Evolutionary conservation across 2,113 vertebrate species (phyloP), one percentile per base, ranked within the genome.

Genomic region (Fulica atra): DNA sequence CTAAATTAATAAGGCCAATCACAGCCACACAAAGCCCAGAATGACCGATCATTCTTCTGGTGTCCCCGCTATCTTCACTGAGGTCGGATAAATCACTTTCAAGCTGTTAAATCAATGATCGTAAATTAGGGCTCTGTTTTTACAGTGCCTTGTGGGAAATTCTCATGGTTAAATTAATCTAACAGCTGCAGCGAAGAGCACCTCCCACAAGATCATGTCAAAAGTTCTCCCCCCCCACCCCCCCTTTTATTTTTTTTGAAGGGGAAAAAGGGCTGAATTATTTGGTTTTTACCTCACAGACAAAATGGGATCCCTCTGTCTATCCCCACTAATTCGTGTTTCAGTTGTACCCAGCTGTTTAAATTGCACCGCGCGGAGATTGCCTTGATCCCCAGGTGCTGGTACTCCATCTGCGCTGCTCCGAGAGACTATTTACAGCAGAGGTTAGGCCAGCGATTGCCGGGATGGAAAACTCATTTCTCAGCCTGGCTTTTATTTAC

Each of bases 391-490:
- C 97, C 96, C 96, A 97, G 97, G 96, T 97, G 95, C 96, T 65
- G 94, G 93, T 96, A 94, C 97, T 98, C 97, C 97, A 97, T 98
- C 97, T 97, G 97, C 84, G 90, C 92, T 64, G 93, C 96, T 97
- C 95, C 29, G 40, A 78, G 86, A 97, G 94, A 92, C 96, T 97
- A 96, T 98, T 98, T 97, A 97, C 97, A 94, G 95, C 96, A 65
- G 93, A 96, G 97, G 96, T 95, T 95, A 96, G 96, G 92, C 95
- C 84, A 82, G 97, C 94, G 97, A 98, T 97, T 97, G 98, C 98
- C 97, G 96, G 97, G 96, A 95, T 97, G 97, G 97, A 98, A 98
- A 98, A 97, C 97, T 98, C 97, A 97, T 98, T 98, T 98, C 97
- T 97, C 98, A 95, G 96, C 92, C 96, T 96, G 95, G 97, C 96